Conservation (phyloP, 2,888 invertebrate species). For the Lithophane semibrunnea region DNA sequence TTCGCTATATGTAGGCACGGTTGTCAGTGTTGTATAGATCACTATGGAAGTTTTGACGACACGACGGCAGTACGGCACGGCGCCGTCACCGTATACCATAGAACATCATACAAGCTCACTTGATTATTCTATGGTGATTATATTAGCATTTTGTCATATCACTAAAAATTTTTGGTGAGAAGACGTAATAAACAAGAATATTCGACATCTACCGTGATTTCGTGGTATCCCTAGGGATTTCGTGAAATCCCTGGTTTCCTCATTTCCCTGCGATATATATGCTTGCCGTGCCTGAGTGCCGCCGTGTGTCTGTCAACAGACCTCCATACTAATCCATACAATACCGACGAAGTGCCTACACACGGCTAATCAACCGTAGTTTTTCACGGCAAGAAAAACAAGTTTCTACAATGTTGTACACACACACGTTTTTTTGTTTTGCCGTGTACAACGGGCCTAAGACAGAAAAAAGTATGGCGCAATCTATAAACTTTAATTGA, state of each 20-base stretch:
- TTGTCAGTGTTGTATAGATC: not conserved
- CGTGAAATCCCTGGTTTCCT: too few relatives aligned
- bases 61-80: too few relatives aligned
- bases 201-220: too few relatives aligned
- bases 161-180: too few relatives aligned
- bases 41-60: too few relatives aligned
- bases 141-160: too few relatives aligned
- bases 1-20: not conserved
- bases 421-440: not conserved
- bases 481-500: constrained; percentile 53
- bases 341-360: not conserved
- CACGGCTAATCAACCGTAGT: not conserved
- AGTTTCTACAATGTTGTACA: not conserved
- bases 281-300: not conserved
- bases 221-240: too few relatives aligned
- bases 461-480: constrained; percentile 63
- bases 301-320: not conserved
- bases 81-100: too few relatives aligned
- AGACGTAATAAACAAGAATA: too few relatives aligned
- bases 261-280: not conserved
- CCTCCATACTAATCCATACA: not conserved
- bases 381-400: constrained; percentile 1
- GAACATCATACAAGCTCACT: too few relatives aligned
- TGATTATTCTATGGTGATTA: too few relatives aligned
- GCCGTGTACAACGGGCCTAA: constrained; percentile 27